A percentile compares a stretch with the other conserved stretches of the same genome.
Conservation (phyloP, 2,888 invertebrate species). For the Ctenicera cuprea region DNA sequence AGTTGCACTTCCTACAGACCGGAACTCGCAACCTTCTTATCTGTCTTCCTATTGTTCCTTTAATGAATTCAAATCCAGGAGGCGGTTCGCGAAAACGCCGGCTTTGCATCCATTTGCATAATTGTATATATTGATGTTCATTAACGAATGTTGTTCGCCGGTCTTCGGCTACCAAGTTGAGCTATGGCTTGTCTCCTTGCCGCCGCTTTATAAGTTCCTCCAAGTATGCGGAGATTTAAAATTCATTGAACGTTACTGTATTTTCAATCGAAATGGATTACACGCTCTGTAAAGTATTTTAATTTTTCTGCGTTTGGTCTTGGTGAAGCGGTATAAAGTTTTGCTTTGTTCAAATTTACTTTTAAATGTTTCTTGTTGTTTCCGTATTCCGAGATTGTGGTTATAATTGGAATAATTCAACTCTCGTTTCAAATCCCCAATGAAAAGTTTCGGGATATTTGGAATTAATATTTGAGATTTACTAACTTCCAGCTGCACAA, state of each 20-base stretch:
- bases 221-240: conserved; percentile 56
- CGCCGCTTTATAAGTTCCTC: conserved; percentile 51
- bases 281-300: conserved; percentile 64
- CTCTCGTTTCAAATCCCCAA: conserved; percentile 46
- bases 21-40: conserved; percentile 69
- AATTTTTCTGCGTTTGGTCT: conserved; percentile 58
- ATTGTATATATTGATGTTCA: conserved; percentile 73
- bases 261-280: conserved; percentile 67
- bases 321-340: conserved; percentile 48
- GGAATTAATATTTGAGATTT: conserved; percentile 37
- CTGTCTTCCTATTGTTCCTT: conserved; percentile 70
- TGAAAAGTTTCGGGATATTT: conserved; percentile 40
- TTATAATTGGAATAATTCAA: conserved; percentile 50
- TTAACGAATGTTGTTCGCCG: conserved; percentile 67
- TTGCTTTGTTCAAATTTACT: conserved; percentile 53
- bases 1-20: conserved; percentile 53
- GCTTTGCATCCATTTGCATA: conserved; percentile 73
- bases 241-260: conserved; percentile 63
- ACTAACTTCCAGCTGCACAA: conserved; percentile 18
- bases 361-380: conserved; percentile 53
- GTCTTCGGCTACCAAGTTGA: conserved; percentile 53
- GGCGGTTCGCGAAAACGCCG: conserved; percentile 70
- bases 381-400: conserved; percentile 49
- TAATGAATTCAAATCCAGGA: conserved; percentile 71
- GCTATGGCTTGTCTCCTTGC: conserved; percentile 53